A percentile compares a stretch with the other conserved stretches of the same genome.
Conservation (phyloP, 2,797 vertebrate species). For the Sphenopsis melanotis region DNA sequence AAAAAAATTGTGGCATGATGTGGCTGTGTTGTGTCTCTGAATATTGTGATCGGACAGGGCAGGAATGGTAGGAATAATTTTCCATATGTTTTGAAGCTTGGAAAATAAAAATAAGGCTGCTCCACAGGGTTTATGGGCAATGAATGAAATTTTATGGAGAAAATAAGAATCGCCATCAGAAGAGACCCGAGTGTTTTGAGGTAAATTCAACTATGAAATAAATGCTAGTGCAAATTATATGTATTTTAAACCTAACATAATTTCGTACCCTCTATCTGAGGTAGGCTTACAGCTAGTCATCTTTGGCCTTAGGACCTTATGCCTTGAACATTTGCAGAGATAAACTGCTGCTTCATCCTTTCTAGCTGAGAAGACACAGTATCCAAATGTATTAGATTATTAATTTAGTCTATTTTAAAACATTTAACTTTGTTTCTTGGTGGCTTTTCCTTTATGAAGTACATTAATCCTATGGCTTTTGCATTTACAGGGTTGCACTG, state of each 20-base stretch:
- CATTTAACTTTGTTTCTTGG: not conserved
- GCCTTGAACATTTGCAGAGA: not conserved
- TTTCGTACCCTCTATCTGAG: not conserved
- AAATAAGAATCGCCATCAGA: not conserved
- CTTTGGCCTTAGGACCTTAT: not conserved
- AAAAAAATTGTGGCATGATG: not conserved
- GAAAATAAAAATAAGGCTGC: not conserved
- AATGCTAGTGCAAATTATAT: not conserved
- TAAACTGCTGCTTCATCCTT: not conserved
- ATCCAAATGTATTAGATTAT: not conserved
- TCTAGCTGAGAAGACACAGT: not conserved
- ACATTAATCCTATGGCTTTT: not conserved
- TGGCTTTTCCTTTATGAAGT: not conserved
- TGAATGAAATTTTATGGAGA: not conserved
- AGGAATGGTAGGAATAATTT: not conserved
- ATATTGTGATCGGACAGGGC: not conserved
- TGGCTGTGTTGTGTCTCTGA: not conserved
- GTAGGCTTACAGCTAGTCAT: not conserved
- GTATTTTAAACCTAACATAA: not conserved
- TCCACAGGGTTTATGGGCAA: not conserved
- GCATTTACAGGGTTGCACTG: not conserved
- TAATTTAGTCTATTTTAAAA: not conserved
- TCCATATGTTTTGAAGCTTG: not conserved
- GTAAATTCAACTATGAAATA: not conserved
- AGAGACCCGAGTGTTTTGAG: not conserved